Evolutionary conservation across 2,797 vertebrate species (phyloP), one percentile per base, ranked within the genome.

Genomic region (Moxostoma hubbsi): DNA sequence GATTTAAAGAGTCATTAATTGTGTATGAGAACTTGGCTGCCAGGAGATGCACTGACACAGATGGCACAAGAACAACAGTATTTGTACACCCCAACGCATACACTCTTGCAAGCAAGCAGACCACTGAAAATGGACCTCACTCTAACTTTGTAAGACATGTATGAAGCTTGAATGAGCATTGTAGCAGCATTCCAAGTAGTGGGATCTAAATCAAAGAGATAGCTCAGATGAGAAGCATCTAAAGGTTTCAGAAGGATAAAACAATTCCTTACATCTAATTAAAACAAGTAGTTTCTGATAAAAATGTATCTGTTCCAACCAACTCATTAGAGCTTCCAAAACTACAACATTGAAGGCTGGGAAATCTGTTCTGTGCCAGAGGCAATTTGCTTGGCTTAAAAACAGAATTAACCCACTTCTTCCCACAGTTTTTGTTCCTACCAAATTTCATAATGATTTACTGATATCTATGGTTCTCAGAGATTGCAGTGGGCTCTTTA

Each of bases 1-100:
- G 54, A 58, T 84, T 73, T 74, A 66, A 77, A 72, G 18, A 50
- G n/a, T 62, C 49, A 84, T 81, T 61, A 81, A 75, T 51, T 62
- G 47, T 79, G 70, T 18, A 69, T 82, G 57, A 82, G 64, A 63
- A 64, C n/a, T 12, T 49, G 53, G 47, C 18, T 54, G 53, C 46
- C 64, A 24, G 65, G 58, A 54, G 51, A 75, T 57, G 61, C 73
- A 76, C 54, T 57, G 59, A 72, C 82, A 80, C 54, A 53, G n/a
- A 57, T 36, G 13, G n/a, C 67, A 73, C 10, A 66, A 24, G 5
- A 65, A 51, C 43, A 47, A 75, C 49, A 54, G 45, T n/a, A 66
- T 58, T n/a, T 64, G 45, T 36, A 11, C 63, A 67, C 57, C 4
- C 15, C 9, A 11, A 81, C 57, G 59, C 62, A 77, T 54, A 55